These are phyloP conservation scores for Siphamia tubifer DNA, from an alignment of 2,113 vertebrate genomes.

Conservation along the genomic window DNA sequence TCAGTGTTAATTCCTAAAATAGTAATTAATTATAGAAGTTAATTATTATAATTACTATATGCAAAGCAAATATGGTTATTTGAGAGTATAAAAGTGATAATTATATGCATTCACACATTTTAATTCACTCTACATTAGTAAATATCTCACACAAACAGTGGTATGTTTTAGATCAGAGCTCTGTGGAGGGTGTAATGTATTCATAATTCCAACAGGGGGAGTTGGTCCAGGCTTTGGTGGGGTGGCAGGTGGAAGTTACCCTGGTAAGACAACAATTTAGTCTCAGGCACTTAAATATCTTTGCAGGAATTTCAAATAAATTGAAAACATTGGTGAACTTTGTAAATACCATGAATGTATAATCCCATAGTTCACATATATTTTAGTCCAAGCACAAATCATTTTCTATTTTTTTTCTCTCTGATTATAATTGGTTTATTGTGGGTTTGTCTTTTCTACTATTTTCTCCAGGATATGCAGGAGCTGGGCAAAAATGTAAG, in stretches of 20 bases:
- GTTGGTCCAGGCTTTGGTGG: slow-evolving; percentile 50
- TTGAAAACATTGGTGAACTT: neutral
- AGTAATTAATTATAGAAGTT: too few species aligned
- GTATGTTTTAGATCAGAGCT: neutral
- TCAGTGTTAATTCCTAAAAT: too few species aligned
- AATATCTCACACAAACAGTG: too few species aligned
- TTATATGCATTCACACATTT: neutral
- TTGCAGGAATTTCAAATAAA: neutral
- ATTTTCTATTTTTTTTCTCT: too few species aligned
- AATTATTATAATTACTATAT: too few species aligned
- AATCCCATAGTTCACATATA: too few species aligned
- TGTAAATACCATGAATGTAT: too few species aligned
- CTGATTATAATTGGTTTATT: slow-evolving; percentile 2
- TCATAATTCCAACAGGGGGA: slow-evolving; percentile 45
- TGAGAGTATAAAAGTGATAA: neutral
- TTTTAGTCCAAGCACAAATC: too few species aligned
- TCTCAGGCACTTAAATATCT: neutral
- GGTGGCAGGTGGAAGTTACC: slow-evolving; percentile 37
- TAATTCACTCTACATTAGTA: neutral
- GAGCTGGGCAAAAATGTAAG: slow-evolving; percentile 75
- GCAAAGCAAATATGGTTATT: too few species aligned
- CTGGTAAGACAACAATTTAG: slow-evolving; percentile 39
- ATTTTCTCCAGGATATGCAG: slow-evolving; percentile 57
- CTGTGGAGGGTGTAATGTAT: slow-evolving; percentile 22
- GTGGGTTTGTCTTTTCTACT: slow-evolving; percentile 37